Base-by-base conservation (phyloP, 2,113 vertebrate species). In the Tilapia sparmanii region DNA sequence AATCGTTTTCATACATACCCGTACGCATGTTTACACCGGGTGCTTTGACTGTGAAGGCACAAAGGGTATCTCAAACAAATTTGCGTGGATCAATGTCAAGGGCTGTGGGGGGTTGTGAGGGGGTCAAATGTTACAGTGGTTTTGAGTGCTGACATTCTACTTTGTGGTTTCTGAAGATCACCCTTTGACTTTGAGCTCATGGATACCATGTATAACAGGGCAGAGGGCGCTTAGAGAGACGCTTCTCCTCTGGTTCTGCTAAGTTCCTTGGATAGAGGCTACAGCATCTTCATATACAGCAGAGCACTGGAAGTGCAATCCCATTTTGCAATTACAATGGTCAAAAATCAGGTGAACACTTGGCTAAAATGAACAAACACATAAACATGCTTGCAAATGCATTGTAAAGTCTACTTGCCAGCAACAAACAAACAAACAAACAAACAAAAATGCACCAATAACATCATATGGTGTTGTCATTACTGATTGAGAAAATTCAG, bases 201-300 rank as follows among this genome's bases (percentile, higher is more conserved):
- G 97, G 97, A 97, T 97, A 97, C 97, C 97, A 97, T 98, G 97
- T 95, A 97, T 96, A 97, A 94, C 13, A 66, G 94, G 94, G 55
- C 66, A 89, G 81, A 81, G 83, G 90, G 68, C 92, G 87, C 40
- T 83, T 66, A 47, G 91, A 47, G 29, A 61, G 80, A 47, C 18
- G 10, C 82, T 66, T 53, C 4, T 15, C 33, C 81, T 82, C 68
- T 84, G 87, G 29, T 52, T 59, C 86, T 89, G 84, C 87, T 80
- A 35, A 80, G 73, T 31, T 26, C 84, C 83, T 66, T 47, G 79
- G 53, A 66, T 80, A 10, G 35, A 88, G 42, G 63, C 82, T 19
- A 83, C 84, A 88, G 91, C 86, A 40, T 88, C 66, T 84, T 55
- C 53, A 68, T 31, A 22, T 81, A 90, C 90, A 89, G 88, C 90